A percentile compares a stretch with the other conserved stretches of the same genome.
These are phyloP conservation scores for Mythimna impura DNA, from an alignment of 2,888 invertebrate genomes.

Conservation along the genomic window DNA sequence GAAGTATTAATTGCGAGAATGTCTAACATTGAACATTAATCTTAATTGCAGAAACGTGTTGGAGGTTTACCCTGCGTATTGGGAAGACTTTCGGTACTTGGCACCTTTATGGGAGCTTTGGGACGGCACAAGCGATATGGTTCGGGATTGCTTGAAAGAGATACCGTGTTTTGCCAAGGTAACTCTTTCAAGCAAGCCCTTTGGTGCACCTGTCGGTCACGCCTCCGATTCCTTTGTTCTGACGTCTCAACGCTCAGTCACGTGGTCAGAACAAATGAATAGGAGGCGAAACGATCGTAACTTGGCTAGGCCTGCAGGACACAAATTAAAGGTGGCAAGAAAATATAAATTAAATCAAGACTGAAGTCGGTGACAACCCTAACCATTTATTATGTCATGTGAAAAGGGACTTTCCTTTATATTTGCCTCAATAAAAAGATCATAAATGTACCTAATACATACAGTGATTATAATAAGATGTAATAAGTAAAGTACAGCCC, in stretches of 20 bases:
- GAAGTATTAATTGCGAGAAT: conserved; percentile 35
- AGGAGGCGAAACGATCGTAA: no score
- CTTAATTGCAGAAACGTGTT: conserved; percentile 6
- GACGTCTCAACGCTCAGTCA: no score
- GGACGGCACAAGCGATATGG: no score
- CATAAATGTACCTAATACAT: not conserved
- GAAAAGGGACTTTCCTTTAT: conserved; percentile 26
- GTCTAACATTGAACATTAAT: conserved; percentile 16
- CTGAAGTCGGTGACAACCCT: conserved; percentile 34
- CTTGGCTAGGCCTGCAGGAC: no score
- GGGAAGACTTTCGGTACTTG: not conserved
- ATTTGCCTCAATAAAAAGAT: not conserved
- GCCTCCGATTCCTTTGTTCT: no score
- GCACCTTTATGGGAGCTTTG: no score
- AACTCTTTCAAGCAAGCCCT: no score
- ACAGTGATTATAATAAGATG: conserved; percentile 24
- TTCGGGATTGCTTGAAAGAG: no score
- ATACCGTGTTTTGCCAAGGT: no score
- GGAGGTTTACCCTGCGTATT: not conserved
- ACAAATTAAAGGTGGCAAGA: not conserved
- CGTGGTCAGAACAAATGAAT: no score
- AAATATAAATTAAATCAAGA: not conserved
- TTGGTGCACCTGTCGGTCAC: no score
- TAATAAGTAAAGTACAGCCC: not conserved
- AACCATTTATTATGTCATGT: not conserved